phyloP scores from a whole-genome alignment of 1,140 invertebrate genomes.

The Ephestia elutella region DNA sequence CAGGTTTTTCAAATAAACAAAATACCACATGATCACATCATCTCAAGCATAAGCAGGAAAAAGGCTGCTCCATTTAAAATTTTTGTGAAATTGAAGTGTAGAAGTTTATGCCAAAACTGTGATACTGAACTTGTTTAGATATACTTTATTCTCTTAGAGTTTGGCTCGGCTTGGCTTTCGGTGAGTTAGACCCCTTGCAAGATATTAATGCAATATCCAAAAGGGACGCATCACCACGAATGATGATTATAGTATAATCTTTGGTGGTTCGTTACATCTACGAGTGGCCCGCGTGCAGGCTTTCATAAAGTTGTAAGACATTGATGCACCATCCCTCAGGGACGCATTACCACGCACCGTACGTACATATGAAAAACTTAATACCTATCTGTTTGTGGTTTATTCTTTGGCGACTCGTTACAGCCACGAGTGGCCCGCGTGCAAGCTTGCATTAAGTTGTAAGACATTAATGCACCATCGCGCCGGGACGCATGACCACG shows the following conservation, averaged over 20 bases:
- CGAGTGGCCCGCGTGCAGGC: constrained; percentile 46
- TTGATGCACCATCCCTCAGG: constrained; percentile 53
- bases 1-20: too few relatives aligned
- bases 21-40: too few relatives aligned
- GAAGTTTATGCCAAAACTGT: too few relatives aligned
- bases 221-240: background rate
- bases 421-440: constrained; percentile 36
- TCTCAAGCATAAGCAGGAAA: too few relatives aligned
- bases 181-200: background rate
- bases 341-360: constrained; percentile 45
- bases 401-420: too few relatives aligned
- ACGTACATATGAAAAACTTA: too few relatives aligned
- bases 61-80: too few relatives aligned
- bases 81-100: too few relatives aligned
- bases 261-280: constrained; percentile 36
- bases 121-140: too few relatives aligned
- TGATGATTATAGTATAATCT: constrained; percentile 2
- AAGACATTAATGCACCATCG: constrained; percentile 59
- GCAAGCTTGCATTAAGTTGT: constrained; percentile 60
- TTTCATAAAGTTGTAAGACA: constrained; percentile 60
- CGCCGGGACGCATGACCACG: constrained; percentile 41
- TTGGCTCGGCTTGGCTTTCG: background rate
- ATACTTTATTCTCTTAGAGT: background rate
- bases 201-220: too few relatives aligned
- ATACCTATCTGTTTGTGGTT: too few relatives aligned